Percentiles rank a stretch among this genome's conserved stretches.
phyloP scores from a whole-genome alignment of 2,113 vertebrate genomes.

The Pelecanoides urinatrix region DNA sequence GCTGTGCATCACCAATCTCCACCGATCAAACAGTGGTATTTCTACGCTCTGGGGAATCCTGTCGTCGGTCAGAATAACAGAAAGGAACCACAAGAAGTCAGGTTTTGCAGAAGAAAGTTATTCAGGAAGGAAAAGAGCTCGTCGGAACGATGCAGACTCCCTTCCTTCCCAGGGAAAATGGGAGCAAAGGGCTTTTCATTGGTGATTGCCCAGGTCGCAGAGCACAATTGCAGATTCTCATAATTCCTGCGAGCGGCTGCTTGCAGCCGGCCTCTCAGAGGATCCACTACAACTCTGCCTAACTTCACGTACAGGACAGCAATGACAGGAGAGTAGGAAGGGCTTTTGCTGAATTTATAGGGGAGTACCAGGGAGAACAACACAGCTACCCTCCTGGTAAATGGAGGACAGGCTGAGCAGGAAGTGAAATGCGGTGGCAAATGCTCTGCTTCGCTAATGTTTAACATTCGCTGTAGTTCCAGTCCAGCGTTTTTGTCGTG shows the following conservation, averaged over 20 bases:
- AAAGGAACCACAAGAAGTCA: neutral
- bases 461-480: fast-evolving
- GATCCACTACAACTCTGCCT: neutral
- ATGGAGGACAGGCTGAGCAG: neutral
- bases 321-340: neutral
- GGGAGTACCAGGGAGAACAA: neutral
- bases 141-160: neutral
- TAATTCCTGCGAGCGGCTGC: fast-evolving
- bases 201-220: neutral
- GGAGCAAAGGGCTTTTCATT: neutral
- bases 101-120: neutral
- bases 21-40: fast-evolving
- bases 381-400: neutral
- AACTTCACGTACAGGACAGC: neutral
- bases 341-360: neutral
- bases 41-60: neutral
- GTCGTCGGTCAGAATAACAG: neutral
- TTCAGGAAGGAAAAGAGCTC: slow-evolving; percentile 33
- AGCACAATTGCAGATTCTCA: neutral
- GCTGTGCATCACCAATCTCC: neutral
- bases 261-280: neutral
- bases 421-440: fast-evolving
- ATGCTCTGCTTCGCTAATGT: neutral
- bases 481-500: fast-evolving
- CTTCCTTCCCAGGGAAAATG: slow-evolving; percentile 1